These are phyloP conservation scores for Illadopsis cleaveri DNA, from an alignment of 2,113 vertebrate genomes.

Conservation along the genomic window DNA sequence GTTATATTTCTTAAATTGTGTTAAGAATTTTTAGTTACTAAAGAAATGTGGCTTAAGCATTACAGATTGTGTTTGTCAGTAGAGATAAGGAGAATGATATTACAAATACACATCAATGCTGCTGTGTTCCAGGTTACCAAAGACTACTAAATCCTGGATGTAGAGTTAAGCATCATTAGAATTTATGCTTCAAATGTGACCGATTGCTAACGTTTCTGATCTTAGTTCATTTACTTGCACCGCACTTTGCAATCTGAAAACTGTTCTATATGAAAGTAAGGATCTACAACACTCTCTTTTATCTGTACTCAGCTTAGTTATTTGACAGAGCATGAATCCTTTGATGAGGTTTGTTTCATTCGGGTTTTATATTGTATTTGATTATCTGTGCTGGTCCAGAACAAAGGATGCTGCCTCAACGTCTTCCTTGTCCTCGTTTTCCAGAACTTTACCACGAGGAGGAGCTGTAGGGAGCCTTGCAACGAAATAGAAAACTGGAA, in stretches of 20 bases:
- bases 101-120: not conserved
- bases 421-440: not conserved
- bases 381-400: not conserved
- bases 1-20: not conserved
- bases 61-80: not conserved
- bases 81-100: not conserved
- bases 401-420: rapidly evolving
- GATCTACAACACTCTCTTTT: not conserved
- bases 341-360: not conserved
- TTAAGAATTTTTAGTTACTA: not conserved
- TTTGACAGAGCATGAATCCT: not conserved
- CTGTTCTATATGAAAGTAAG: not conserved
- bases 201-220: not conserved
- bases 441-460: not conserved
- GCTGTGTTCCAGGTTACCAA: not conserved
- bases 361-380: not conserved
- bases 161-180: not conserved
- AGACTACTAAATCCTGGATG: not conserved
- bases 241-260: not conserved
- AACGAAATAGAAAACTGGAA: rapidly evolving
- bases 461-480: not conserved
- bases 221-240: not conserved
- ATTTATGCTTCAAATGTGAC: not conserved
- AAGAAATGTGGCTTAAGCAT: not conserved
- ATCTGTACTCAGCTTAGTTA: not conserved